Evolutionary conservation across 2,113 vertebrate genomes (phyloP), one percentile per base, ranked within the genome.

Genomic region (Passerina amoena): DNA sequence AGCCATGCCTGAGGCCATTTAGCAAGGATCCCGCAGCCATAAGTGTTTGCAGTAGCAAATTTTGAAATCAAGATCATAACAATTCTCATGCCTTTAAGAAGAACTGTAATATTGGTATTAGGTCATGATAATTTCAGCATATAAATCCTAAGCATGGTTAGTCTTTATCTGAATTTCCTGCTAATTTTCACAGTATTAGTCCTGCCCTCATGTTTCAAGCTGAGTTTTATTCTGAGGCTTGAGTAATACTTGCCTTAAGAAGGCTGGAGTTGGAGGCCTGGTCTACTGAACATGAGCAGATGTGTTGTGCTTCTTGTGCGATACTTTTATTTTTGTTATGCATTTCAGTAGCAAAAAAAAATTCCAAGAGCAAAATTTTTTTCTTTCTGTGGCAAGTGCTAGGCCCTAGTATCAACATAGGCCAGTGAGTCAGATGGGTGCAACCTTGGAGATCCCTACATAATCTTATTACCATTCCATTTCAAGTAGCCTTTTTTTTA

Each of bases 371-470:
- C 54, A 89, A 80, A 82, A 73, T 27, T 64, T 83, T 72, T 91
- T 87, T 83, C 75, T 96, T 37, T 53, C 69, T 96, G 86, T 47
- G 71, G 92, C 65, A 97, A 96, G 82, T 79, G 33, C 77, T 96
- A 95, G 69, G 59, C 88, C 93, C 75, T 91, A 82, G 93, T 65
- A 86, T 78, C 82, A 97, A 90, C 28, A 56, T 82, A 87, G 33
- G 81, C 54, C 77, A 95, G 50, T 84, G 57, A 96, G 94, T 97
- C 96, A 97, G 96, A 97, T 97, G 97, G 96, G 48, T 95, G 64
- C 94, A 95, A 92, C 75, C 91, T 95, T 93, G 94, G 93, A 97
- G 90, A 94, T 88, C 47, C 14, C 89, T 84, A 95, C 64, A 96
- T 56, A 94, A 90, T 78, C 61, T 50, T 59, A 64, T 95, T 93